Evolutionary conservation across 1,140 invertebrate genomes (phyloP).

Genomic region (Leptestheria dahalacensis): DNA sequence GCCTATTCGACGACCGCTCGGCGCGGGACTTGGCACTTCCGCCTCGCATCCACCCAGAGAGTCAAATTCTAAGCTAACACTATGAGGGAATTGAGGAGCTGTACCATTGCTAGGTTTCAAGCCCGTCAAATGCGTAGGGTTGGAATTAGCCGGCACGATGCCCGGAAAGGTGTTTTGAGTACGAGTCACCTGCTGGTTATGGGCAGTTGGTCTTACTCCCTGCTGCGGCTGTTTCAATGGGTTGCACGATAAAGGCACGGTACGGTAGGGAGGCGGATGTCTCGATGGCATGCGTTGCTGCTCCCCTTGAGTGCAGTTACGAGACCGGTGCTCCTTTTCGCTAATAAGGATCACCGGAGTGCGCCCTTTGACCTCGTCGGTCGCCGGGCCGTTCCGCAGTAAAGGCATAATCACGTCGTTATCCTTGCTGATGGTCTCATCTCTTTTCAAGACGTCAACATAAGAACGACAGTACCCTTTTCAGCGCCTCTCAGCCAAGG

Average conservation of each 20-base stretch:
- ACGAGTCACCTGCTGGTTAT: too few species aligned
- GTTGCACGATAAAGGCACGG: constrained; percentile 6
- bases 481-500: too few species aligned
- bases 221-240: not conserved
- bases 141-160: not conserved
- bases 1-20: not conserved
- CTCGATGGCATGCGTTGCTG: not conserved
- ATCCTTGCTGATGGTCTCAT: too few species aligned
- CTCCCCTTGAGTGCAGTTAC: not conserved
- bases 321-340: not conserved
- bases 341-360: constrained; percentile 4
- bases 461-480: too few species aligned
- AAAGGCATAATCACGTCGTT: too few species aligned
- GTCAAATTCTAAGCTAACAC: constrained; percentile 7
- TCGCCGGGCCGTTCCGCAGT: not conserved
- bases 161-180: too few species aligned
- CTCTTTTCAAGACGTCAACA: too few species aligned
- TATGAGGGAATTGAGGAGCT: not conserved
- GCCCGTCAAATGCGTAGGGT: not conserved
- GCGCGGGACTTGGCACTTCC: constrained; percentile 11
- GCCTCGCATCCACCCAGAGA: not conserved
- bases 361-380: not conserved
- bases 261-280: constrained; percentile 8
- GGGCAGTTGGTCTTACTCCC: too few species aligned
- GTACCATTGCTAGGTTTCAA: not conserved